Evolutionary conservation across 2,797 vertebrate species (phyloP).

Genomic region (Lerista edwardsae): DNA sequence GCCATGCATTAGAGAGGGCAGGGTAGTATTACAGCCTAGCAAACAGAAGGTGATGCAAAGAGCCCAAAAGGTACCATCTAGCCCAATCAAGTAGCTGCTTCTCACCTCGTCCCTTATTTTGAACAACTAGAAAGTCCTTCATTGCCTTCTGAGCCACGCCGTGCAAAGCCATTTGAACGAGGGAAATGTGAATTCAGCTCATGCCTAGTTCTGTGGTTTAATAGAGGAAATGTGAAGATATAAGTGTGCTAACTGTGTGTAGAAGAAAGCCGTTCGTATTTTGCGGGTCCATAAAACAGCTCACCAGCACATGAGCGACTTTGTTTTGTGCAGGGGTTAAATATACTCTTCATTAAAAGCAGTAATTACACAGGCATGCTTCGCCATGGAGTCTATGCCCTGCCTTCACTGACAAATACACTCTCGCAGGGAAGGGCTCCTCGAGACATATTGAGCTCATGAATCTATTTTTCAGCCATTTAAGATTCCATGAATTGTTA

Average conservation of each 20-base stretch:
- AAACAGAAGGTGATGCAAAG: background rate
- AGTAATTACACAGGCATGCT: constrained; percentile 24
- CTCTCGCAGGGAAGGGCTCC: constrained; percentile 17
- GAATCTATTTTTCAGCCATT: constrained; percentile 48
- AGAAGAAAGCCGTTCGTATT: constrained; percentile 13
- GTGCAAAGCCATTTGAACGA: background rate
- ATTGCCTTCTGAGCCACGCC: too few relatives aligned
- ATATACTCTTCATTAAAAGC: constrained; percentile 57
- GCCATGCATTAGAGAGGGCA: too few relatives aligned
- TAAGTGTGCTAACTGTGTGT: constrained; percentile 1
- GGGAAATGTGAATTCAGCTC: background rate
- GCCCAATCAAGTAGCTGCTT: background rate
- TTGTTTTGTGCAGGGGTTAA: constrained; percentile 51
- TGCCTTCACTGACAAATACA: constrained; percentile 13
- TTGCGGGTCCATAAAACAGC: constrained; percentile 23
- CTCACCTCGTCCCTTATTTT: too few relatives aligned
- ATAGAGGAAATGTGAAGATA: background rate
- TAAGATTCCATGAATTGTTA: constrained; percentile 62
- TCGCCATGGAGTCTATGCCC: background rate
- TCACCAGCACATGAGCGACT: constrained; percentile 27
- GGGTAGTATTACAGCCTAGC: background rate
- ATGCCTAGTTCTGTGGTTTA: background rate
- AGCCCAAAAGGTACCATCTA: background rate
- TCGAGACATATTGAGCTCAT: constrained; percentile 48
- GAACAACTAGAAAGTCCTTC: too few relatives aligned